Base-by-base conservation (phyloP, 2,113 vertebrate genomes). In the Apteryx owenii region DNA sequence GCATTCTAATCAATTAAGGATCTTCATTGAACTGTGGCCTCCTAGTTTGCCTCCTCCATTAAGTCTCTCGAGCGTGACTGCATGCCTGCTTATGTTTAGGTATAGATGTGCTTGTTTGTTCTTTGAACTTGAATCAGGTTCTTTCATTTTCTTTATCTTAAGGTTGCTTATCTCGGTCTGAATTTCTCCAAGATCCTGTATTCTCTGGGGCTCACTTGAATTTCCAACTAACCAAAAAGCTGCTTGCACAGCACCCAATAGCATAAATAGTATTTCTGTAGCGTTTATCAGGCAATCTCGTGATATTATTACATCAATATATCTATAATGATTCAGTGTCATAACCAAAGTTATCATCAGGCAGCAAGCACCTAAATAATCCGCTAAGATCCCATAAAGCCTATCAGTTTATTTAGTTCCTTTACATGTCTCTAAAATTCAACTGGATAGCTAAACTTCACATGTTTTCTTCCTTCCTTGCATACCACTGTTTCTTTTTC, bases 1-100 rank as follows among this genome's bases (percentile, higher is more conserved):
- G 53, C 79, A 81, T 94, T 97, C 64, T 97, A 96, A 97, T 97
- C 94, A 97, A 89, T 97, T 97, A 97, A 90, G 42, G 19, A 90
- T 96, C 97, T 95, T 68, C 95, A 88, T 15, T 96, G 93, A 95
- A 94, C 78, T 96, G 69, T 93, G 46, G 65, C 83, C 73, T 96
- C 58, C 60, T 95, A 78, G 89, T 97, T 97, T 97, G 71, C 53
- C 88, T 96, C 68, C 81, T 94, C 88, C 50, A 44, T 88, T 96
- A 90, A 75, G 53, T 79, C 77, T 87, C 42, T 96, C 94, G 70
- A 90, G 48, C 12, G 6, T 77, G 81, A 86, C 33, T 5, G 20
- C 28, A 29, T 81, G 19, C 85, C 71, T 85, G 17, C 42, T 72
- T 36, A 21, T 81, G 64, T 92, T 97, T 95, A 65, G 3, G 9